Evolutionary conservation across 2,113 vertebrate genomes (phyloP).

Genomic region (Uropsilus gracilis): DNA sequence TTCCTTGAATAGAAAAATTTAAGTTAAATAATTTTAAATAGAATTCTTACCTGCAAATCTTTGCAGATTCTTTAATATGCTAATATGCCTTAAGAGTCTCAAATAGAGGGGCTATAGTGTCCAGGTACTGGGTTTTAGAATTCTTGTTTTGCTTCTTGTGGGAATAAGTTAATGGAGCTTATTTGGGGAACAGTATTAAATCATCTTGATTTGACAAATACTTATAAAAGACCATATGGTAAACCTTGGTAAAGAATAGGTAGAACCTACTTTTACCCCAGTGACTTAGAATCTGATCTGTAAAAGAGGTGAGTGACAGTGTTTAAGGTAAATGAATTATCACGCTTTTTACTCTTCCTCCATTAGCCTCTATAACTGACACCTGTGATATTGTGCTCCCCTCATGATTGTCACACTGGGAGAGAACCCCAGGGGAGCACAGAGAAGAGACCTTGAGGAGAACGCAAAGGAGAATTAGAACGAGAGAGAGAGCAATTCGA

Average conservation of each 20-base stretch:
- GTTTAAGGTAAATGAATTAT: too few relatives aligned
- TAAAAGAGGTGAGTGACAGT: neutral
- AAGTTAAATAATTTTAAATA: constrained; percentile 23
- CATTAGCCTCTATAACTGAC: too few relatives aligned
- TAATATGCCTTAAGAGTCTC: neutral
- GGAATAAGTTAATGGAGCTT: neutral
- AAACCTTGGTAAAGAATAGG: neutral
- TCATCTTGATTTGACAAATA: constrained; percentile 8
- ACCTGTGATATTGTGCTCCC: too few relatives aligned
- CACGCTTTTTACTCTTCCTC: too few relatives aligned
- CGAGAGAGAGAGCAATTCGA: too few relatives aligned
- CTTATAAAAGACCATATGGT: neutral
- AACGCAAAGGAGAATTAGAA: too few relatives aligned
- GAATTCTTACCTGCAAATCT: neutral
- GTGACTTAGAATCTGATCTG: neutral
- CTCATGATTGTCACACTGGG: too few relatives aligned
- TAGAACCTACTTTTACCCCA: neutral
- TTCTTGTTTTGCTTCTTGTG: constrained; percentile 17
- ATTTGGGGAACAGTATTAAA: neutral
- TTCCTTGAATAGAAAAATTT: neutral
- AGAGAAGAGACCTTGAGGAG: too few relatives aligned
- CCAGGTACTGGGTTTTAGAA: neutral
- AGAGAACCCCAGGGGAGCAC: too few relatives aligned
- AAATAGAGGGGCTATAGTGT: neutral
- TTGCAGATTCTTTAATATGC: neutral